Base-by-base conservation (phyloP, 2,888 invertebrate species). In the Capitulum mitella region DNA sequence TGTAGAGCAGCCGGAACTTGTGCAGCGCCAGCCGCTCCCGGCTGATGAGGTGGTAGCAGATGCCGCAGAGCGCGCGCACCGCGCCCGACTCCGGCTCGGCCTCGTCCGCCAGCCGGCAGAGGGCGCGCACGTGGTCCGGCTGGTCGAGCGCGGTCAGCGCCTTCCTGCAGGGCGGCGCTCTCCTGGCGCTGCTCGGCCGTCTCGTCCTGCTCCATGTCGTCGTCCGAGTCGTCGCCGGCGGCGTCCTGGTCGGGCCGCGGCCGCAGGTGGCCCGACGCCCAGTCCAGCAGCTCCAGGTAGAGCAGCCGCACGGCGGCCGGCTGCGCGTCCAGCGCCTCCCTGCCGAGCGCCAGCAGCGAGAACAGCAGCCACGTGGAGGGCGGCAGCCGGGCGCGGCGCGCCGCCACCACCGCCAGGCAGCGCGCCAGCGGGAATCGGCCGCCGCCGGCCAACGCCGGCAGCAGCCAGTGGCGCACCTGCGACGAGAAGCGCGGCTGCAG, bases 21-120 rank as follows among this genome's bases (percentile, higher is more conserved):
- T 94, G 93, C 82, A 95, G 89, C 0, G 94, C 92, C 85, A 92
- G 89, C 84, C 91, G 91, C 84, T 93, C 92, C 83, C 93, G 92
- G 82, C 93, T 88, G 84, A 96, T 87, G 78, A 96, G 87, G 86
- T 93, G 92, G 86, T 96, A 94, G 84, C 94, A 94, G 78, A 96
- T 89, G 84, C 91, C 89, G 81, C 92, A 92, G 80, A 94, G 87
- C 22, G 90, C 89, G 82, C 91, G 90, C 76, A 93, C 86, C 37
- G 91, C 88, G 14, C 88, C 87, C 0, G 87, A 84, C 78, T 89
- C 87, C 26, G 81, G 79, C 54, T 80, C 82, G 70, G 80, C 80
- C 54, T 82, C 82, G 48, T 82, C 82, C 37, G 26, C 70, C 37
- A 70, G 70, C 37, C 8, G 37, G 3, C 70, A 32, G 37, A 70